Conservation (phyloP, 2,888 invertebrate species). For the Epsilonema sp. region DNA sequence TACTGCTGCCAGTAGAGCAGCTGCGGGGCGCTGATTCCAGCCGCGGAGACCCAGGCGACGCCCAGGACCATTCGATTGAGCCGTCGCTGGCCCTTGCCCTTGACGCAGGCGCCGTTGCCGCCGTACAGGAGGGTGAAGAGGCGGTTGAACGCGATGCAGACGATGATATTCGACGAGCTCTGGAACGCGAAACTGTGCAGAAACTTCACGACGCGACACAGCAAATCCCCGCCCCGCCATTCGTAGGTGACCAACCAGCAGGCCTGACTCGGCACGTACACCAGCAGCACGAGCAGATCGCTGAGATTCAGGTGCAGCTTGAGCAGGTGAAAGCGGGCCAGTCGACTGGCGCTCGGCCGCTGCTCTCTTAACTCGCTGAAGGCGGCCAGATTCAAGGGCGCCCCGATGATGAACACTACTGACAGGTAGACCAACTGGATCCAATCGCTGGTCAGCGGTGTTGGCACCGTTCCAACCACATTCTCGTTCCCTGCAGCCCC, state of each 20-base stretch:
- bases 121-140: too few species aligned
- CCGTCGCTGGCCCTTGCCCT: background rate
- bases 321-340: constrained; percentile 23
- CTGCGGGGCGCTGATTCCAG: background rate
- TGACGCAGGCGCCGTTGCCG: too few species aligned
- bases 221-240: constrained; percentile 23
- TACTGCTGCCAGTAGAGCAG: background rate
- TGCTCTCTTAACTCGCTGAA: constrained; percentile 20
- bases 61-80: background rate
- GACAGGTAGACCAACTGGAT: constrained; percentile 18
- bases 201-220: constrained; percentile 25
- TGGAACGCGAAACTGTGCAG: constrained; percentile 23
- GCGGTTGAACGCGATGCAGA: constrained; percentile 26
- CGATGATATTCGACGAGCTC: constrained; percentile 27
- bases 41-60: background rate
- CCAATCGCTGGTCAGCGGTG: constrained; percentile 22
- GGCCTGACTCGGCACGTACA: constrained; percentile 21
- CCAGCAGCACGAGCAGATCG: constrained; percentile 25
- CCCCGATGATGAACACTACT: constrained; percentile 21
- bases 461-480: too few species aligned
- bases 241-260: constrained; percentile 26
- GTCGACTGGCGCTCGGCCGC: background rate
- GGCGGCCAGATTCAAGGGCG: constrained; percentile 25
- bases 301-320: constrained; percentile 24
- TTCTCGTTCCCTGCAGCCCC: too few species aligned